Evolutionary conservation across 2,113 vertebrate species (phyloP).

Genomic region (Apodemus speciosus): DNA sequence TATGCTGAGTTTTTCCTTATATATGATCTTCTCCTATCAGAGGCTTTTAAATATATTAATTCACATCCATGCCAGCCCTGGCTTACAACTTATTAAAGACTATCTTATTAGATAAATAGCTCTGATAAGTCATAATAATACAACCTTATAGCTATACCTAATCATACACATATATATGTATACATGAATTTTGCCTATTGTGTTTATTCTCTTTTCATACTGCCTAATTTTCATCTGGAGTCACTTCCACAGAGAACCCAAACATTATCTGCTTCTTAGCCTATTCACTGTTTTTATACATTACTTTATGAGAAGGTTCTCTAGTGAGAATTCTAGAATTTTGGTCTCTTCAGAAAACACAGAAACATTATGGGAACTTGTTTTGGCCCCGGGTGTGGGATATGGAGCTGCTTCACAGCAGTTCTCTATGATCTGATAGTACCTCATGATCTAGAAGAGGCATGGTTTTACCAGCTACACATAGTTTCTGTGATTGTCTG

Average conservation of each 20-base stretch:
- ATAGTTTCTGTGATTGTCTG: too few relatives aligned
- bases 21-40: background rate
- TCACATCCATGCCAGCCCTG: background rate
- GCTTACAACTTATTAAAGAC: background rate
- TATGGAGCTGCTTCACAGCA: too few relatives aligned
- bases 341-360: too few relatives aligned
- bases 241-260: background rate
- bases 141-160: background rate
- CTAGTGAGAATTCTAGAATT: too few relatives aligned
- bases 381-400: too few relatives aligned
- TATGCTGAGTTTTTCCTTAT: slow-evolving; percentile 9
- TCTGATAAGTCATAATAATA: background rate
- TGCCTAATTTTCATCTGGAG: slow-evolving; percentile 12
- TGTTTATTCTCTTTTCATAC: background rate
- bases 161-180: background rate
- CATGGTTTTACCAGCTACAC: too few relatives aligned
- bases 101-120: background rate
- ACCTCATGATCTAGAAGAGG: too few relatives aligned
- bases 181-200: background rate
- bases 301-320: background rate
- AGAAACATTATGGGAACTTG: too few relatives aligned
- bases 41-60: background rate
- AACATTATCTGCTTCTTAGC: background rate
- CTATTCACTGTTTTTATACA: background rate
- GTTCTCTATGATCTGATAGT: too few relatives aligned